Evolutionary conservation across 2,888 invertebrate genomes (phyloP).

Genomic region (Cistogaster globosa): DNA sequence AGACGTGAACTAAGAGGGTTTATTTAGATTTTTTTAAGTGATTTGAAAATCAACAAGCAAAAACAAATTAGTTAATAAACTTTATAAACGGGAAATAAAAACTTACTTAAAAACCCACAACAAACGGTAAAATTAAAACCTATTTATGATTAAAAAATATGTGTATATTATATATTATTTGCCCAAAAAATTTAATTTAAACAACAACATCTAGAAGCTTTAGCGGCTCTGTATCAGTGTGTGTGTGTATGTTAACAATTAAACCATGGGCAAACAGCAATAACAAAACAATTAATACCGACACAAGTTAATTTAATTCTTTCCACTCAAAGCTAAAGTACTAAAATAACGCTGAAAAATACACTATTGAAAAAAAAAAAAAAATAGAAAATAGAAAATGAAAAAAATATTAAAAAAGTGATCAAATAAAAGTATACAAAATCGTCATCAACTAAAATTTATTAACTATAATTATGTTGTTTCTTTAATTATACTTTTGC

Average conservation of each 20-base stretch:
- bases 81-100: conserved; percentile 30
- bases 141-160: conserved; percentile 6
- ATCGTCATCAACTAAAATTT: neutral
- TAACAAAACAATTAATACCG: too few species aligned
- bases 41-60: conserved; percentile 28
- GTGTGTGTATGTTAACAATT: neutral
- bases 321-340: too few species aligned
- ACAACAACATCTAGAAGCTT: neutral
- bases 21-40: conserved; percentile 52
- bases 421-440: neutral
- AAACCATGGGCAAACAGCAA: too few species aligned
- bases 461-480: neutral
- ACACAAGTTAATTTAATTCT: too few species aligned
- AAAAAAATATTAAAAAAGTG: neutral
- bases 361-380: too few species aligned
- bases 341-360: too few species aligned
- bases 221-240: neutral
- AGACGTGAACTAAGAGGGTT: conserved; percentile 79
- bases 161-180: conserved; percentile 5
- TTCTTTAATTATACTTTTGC: neutral
- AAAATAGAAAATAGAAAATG: too few species aligned
- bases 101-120: conserved; percentile 18
- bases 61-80: conserved; percentile 3
- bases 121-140: conserved; percentile 48
- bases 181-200: neutral